Conservation (phyloP, 2,888 invertebrate genomes). For the Thymelicus acteon region DNA sequence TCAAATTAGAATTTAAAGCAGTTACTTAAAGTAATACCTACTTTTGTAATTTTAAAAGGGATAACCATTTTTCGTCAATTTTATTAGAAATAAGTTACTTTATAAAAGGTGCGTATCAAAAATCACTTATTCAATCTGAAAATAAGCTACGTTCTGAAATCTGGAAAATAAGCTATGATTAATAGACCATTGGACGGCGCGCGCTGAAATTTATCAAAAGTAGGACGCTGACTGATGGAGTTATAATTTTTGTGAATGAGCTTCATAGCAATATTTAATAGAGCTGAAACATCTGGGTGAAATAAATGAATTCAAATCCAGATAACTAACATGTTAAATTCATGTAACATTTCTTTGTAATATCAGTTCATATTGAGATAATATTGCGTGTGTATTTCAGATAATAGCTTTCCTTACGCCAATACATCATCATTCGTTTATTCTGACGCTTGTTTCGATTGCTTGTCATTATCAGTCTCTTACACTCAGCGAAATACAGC, state of each 20-base stretch:
- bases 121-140: constrained; percentile 1
- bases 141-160: constrained; percentile 18
- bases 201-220: constrained; percentile 24
- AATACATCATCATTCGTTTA: neutral
- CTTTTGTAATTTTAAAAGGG: too few species aligned
- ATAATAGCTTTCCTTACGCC: neutral
- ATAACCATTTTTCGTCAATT: too few species aligned
- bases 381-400: neutral
- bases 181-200: constrained; percentile 17
- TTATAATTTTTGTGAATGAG: constrained; percentile 34
- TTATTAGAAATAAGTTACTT: too few species aligned
- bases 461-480: constrained; percentile 14
- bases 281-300: constrained; percentile 21
- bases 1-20: too few species aligned
- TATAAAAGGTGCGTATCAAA: too few species aligned
- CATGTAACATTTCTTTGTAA: too few species aligned
- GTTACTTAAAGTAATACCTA: too few species aligned
- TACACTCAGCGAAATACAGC: constrained; percentile 17
- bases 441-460: neutral
- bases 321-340: too few species aligned
- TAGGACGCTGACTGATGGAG: constrained; percentile 33
- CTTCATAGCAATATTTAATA: constrained; percentile 10
- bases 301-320: too few species aligned
- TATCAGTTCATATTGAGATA: too few species aligned
- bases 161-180: constrained; percentile 27